Percentiles rank a stretch among this genome's conserved stretches.
Evolutionary conservation across 2,113 vertebrate species (phyloP).

Genomic region (Urocynchramus pylzowi): DNA sequence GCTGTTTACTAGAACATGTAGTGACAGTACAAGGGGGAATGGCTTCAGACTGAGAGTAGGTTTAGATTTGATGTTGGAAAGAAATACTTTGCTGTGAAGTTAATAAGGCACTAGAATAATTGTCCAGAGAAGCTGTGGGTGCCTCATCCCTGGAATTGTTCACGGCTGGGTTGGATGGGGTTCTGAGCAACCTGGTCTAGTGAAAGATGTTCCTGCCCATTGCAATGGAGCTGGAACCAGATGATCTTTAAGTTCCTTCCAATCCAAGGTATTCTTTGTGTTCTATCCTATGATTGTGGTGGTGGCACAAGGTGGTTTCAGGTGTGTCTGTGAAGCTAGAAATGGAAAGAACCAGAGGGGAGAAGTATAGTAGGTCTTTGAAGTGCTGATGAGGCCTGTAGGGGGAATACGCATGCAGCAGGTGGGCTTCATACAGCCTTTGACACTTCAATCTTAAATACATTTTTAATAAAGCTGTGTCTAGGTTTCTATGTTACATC

Average conservation of each 20-base stretch:
- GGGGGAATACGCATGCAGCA: neutral
- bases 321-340: neutral
- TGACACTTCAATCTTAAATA: neutral
- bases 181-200: neutral
- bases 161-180: neutral
- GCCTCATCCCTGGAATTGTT: neutral
- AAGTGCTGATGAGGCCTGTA: neutral
- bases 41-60: neutral
- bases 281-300: neutral
- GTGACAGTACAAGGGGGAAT: neutral
- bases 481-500: neutral
- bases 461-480: neutral
- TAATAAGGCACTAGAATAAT: neutral
- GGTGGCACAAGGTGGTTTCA: rapidly evolving
- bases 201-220: neutral
- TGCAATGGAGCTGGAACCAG: neutral
- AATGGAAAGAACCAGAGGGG: neutral
- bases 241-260: neutral
- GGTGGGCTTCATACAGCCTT: neutral
- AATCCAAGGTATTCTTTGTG: neutral
- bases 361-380: neutral
- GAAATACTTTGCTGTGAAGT: neutral
- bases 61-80: neutral
- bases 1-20: neutral
- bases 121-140: neutral